Evolutionary conservation across 2,888 invertebrate genomes (phyloP).

Genomic region (Lepidocyrtinus sp.): DNA sequence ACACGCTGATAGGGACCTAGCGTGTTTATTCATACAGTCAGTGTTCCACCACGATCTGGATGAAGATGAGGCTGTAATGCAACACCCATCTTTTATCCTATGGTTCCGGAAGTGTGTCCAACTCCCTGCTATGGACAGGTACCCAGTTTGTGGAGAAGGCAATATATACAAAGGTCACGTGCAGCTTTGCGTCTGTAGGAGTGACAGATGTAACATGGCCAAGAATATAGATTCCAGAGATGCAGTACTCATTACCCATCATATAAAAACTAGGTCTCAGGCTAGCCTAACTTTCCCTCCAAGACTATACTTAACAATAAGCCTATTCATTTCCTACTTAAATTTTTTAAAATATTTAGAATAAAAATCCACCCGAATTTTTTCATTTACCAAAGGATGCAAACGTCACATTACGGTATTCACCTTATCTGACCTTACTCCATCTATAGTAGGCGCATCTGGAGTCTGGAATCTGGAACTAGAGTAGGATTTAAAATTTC

Average conservation of each 20-base stretch:
- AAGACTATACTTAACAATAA: background rate
- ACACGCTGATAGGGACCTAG: background rate
- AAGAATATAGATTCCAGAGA: background rate
- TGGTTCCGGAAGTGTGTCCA: slow-evolving; percentile 28
- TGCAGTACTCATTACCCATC: background rate
- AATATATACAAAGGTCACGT: slow-evolving; percentile 22
- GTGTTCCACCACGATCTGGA: slow-evolving; percentile 19
- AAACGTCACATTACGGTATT: no score
- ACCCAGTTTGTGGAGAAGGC: background rate
- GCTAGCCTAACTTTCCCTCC: background rate
- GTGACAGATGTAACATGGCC: slow-evolving; percentile 18
- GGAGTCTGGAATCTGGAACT: no score
- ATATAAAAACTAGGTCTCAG: background rate
- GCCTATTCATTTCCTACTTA: no score
- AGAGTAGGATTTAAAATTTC: no score
- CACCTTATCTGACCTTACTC: no score
- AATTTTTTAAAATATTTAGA: no score
- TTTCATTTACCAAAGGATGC: no score
- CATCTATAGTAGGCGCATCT: no score
- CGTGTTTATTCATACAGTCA: background rate
- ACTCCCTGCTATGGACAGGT: background rate
- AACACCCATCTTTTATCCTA: background rate
- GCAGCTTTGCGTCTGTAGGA: slow-evolving; percentile 5
- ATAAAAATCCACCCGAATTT: no score
- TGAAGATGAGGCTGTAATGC: background rate